Percentiles rank a stretch among this genome's conserved stretches.
Conservation (phyloP, 2,888 invertebrate species). For the Ypsolopha sequella region DNA sequence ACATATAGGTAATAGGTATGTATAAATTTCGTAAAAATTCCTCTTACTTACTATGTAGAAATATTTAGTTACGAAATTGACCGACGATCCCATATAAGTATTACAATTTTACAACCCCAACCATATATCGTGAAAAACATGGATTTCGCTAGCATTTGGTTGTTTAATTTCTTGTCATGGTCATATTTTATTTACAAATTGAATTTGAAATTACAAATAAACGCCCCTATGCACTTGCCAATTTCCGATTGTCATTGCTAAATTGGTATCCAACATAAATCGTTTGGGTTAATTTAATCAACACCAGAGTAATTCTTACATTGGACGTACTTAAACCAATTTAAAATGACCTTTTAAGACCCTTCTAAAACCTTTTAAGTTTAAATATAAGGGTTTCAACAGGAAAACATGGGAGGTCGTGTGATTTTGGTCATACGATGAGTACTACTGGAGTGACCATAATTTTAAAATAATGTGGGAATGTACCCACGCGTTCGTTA, state of each 20-base stretch:
- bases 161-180: no score
- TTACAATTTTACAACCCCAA: background rate
- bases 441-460: conserved; percentile 25
- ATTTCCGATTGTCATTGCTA: conserved; percentile 55
- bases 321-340: conserved; percentile 28
- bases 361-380: background rate
- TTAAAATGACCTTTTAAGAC: conserved; percentile 24
- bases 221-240: conserved; percentile 52
- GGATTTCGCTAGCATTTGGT: no score
- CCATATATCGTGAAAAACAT: background rate
- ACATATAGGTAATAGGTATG: no score
- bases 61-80: background rate
- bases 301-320: conserved; percentile 47
- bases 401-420: conserved; percentile 8
- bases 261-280: conserved; percentile 62
- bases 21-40: no score
- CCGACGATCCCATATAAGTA: background rate
- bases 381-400: no score
- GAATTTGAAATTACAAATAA: conserved; percentile 6
- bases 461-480: conserved; percentile 51
- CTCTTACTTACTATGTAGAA: no score
- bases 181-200: background rate
- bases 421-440: conserved; percentile 18
- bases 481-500: conserved; percentile 26
- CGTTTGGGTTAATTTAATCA: conserved; percentile 65